Percentiles rank a stretch among this genome's conserved stretches.
phyloP scores from a whole-genome alignment of 2,888 invertebrate genomes.

The Sesamia inferens region DNA sequence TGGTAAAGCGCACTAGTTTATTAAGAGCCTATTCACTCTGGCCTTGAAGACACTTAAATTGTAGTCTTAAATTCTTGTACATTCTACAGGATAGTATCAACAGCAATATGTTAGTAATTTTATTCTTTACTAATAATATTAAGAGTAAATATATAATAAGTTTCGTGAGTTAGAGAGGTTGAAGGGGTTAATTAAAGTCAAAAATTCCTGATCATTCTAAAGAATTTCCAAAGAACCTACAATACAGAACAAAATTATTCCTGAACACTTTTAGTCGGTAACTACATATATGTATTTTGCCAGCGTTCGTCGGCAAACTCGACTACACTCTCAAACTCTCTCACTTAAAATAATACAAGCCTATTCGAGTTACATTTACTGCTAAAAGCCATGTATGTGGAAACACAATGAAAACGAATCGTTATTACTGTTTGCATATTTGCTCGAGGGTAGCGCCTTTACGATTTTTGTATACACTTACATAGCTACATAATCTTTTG shows the following conservation, averaged over 20 bases:
- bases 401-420: slow-evolving; percentile 54
- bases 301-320: background rate
- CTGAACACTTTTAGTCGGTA: background rate
- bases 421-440: slow-evolving; percentile 44
- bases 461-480: slow-evolving; percentile 5
- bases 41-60: too few relatives aligned
- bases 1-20: too few relatives aligned
- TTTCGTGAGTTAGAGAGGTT: too few relatives aligned
- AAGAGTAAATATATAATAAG: too few relatives aligned
- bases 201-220: background rate
- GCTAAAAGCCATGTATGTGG: slow-evolving; percentile 33
- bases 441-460: slow-evolving; percentile 18
- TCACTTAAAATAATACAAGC: slow-evolving; percentile 12
- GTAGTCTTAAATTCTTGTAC: too few relatives aligned
- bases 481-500: background rate
- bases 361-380: slow-evolving; percentile 32
- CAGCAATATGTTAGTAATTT: too few relatives aligned
- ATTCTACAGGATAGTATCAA: too few relatives aligned
- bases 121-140: too few relatives aligned
- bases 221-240: background rate
- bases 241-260: background rate
- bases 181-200: too few relatives aligned
- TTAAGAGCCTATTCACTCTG: too few relatives aligned
- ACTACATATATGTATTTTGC: background rate
- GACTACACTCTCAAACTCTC: background rate